These are phyloP conservation scores for Drosophila ogumai DNA, from an alignment of 1,140 invertebrate genomes.

Conservation along the genomic window DNA sequence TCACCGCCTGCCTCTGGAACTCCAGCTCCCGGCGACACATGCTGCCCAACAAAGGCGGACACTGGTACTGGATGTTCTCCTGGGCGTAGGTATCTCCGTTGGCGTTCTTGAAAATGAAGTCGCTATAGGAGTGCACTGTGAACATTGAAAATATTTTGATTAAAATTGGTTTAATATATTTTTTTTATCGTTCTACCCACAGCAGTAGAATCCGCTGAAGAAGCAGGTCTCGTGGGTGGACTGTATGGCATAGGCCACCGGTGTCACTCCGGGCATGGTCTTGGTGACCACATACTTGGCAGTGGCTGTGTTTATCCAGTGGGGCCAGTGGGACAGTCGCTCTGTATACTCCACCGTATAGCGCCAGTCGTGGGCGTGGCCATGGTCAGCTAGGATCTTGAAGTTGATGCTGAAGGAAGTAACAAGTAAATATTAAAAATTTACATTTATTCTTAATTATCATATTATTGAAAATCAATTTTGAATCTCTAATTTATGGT, in stretches of 20 bases:
- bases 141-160: slow-evolving; percentile 33
- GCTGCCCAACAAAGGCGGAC: slow-evolving; percentile 86
- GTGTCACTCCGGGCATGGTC: slow-evolving; percentile 73
- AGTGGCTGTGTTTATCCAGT: slow-evolving; percentile 86
- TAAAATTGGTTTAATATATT: neutral
- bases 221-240: slow-evolving; percentile 89
- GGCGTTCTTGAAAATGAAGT: slow-evolving; percentile 86
- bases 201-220: slow-evolving; percentile 86
- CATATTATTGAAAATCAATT: neutral
- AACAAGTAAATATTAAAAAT: neutral
- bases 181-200: slow-evolving; percentile 85
- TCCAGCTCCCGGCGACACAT: slow-evolving; percentile 87
- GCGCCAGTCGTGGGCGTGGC: slow-evolving; percentile 89
- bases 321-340: slow-evolving; percentile 88
- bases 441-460: no score
- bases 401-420: slow-evolving; percentile 87
- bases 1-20: slow-evolving; percentile 87
- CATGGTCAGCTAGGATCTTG: slow-evolving; percentile 87
- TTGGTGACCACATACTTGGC: slow-evolving; percentile 87
- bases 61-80: slow-evolving; percentile 88
- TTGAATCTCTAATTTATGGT: no score
- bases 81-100: slow-evolving; percentile 86
- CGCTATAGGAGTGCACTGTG: slow-evolving; percentile 87
- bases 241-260: slow-evolving; percentile 86
- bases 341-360: slow-evolving; percentile 89